Conservation (phyloP, 1,140 invertebrate species). For the Paraescarpia echinospica region DNA sequence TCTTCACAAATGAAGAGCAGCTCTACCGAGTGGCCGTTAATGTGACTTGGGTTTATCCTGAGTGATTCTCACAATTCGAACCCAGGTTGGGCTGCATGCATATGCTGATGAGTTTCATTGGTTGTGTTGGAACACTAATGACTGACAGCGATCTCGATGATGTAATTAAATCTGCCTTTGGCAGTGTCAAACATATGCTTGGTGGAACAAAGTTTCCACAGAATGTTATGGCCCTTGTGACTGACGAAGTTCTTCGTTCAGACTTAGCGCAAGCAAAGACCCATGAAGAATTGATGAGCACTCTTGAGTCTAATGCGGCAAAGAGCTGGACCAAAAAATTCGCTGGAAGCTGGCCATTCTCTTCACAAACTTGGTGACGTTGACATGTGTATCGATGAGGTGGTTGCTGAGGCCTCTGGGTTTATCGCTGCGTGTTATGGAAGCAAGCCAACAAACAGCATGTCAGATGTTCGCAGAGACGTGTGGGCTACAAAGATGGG, state of each 20-base stretch:
- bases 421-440: no score
- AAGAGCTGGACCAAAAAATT: neutral
- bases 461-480: no score
- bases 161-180: constrained; percentile 17
- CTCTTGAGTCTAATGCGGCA: neutral
- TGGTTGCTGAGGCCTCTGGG: no score
- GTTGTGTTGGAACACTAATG: constrained; percentile 33
- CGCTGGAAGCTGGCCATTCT: no score
- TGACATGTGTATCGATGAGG: no score
- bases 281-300: neutral
- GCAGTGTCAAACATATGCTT: constrained; percentile 26
- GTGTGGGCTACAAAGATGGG: no score
- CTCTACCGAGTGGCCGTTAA: constrained; percentile 6
- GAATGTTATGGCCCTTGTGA: constrained; percentile 12
- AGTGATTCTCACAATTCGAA: constrained; percentile 29
- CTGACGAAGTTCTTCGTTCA: neutral
- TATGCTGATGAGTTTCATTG: constrained; percentile 37
- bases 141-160: neutral
- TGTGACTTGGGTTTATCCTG: constrained; percentile 26
- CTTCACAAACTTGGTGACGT: no score
- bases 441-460: no score
- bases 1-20: constrained; percentile 16
- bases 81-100: constrained; percentile 37
- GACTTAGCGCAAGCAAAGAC: neutral
- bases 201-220: constrained; percentile 22